phyloP scores from a whole-genome alignment of 2,888 invertebrate species.

The Periphyllus acericola region DNA sequence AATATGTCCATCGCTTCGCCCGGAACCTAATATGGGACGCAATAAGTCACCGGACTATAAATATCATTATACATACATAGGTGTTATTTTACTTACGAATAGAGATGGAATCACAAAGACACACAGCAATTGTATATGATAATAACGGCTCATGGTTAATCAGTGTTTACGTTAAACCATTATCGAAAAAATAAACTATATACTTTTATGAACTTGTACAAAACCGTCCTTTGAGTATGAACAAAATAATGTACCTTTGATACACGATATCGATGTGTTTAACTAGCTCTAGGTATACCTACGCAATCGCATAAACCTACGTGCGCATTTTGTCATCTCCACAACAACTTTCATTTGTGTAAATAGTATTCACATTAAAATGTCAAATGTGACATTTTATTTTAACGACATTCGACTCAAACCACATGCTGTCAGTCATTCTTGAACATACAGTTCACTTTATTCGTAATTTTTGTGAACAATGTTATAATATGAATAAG shows the following conservation, averaged over 20 bases:
- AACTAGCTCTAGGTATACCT: not conserved
- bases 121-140: not conserved
- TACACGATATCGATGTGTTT: not conserved
- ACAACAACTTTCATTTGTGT: not conserved
- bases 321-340: not conserved
- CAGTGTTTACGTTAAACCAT: not conserved
- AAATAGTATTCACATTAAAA: not conserved
- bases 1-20: too few relatives aligned
- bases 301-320: not conserved
- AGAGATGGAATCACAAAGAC: not conserved
- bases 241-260: not conserved
- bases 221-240: not conserved
- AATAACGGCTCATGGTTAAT: not conserved
- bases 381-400: not conserved
- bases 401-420: not conserved
- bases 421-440: not conserved
- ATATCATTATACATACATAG: not conserved
- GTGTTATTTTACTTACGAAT: slow-evolving; percentile 8
- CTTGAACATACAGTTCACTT: not conserved
- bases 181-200: not conserved
- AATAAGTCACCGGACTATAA: too few relatives aligned
- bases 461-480: not conserved
- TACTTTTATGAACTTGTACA: not conserved
- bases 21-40: too few relatives aligned
- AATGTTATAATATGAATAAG: too few relatives aligned